Evolutionary conservation across 1,140 invertebrate species (phyloP).

Genomic region (Copidosoma floridanum): DNA sequence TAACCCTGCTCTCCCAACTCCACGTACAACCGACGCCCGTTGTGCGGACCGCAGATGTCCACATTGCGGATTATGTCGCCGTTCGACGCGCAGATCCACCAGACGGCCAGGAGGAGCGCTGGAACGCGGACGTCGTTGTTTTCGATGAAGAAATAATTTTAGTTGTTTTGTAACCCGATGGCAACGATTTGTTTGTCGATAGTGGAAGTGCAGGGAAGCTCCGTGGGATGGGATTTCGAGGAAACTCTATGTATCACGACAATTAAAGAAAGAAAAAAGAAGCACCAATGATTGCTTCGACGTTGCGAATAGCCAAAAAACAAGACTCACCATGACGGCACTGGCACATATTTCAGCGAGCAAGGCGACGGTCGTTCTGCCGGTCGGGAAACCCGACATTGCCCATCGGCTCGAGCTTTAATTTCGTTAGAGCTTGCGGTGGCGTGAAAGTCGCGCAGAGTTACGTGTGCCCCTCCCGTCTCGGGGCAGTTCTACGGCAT

Average conservation of each 20-base stretch:
- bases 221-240: too few relatives aligned
- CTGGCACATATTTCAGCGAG: constrained; percentile 43
- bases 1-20: constrained; percentile 63
- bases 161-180: constrained; percentile 20
- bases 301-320: too few relatives aligned
- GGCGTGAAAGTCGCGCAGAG: constrained; percentile 9
- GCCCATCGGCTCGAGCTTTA: constrained; percentile 30
- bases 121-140: neutral
- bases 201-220: too few relatives aligned
- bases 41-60: constrained; percentile 64
- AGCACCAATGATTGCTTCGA: neutral
- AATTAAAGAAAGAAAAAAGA: neutral
- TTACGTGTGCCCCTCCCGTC: too few relatives aligned
- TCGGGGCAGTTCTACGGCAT: too few relatives aligned
- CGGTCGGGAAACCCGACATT: constrained; percentile 39
- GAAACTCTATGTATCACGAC: neutral
- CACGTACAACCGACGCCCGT: constrained; percentile 62
- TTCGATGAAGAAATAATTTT: constrained; percentile 9
- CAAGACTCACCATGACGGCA: constrained; percentile 41
- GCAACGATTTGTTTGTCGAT: too few relatives aligned
- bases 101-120: constrained; percentile 33
- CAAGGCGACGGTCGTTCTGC: constrained; percentile 31
- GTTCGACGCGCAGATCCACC: constrained; percentile 25
- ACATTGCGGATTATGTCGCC: constrained; percentile 49
- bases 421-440: constrained; percentile 32